These are phyloP conservation scores for Myopa testacea DNA, from an alignment of 2,888 invertebrate genomes.

Conservation along the genomic window DNA sequence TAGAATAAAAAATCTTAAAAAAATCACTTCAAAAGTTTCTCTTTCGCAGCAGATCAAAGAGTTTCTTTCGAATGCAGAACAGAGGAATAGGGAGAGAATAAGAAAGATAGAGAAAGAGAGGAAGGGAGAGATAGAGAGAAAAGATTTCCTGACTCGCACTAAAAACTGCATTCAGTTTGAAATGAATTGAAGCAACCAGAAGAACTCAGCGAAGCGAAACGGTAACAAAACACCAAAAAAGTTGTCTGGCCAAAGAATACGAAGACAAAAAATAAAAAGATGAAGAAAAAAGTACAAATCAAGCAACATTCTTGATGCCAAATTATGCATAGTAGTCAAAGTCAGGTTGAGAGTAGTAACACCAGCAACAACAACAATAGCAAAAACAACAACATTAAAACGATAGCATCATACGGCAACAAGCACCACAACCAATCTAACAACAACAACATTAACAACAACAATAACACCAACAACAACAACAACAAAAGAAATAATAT, in stretches of 20 bases:
- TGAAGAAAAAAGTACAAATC: conserved; percentile 20
- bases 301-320: conserved; percentile 28
- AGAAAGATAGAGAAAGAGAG: background rate
- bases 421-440: background rate
- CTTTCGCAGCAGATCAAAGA: no score
- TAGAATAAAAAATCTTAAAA: no score
- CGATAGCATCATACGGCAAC: background rate
- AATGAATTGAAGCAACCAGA: conserved; percentile 12
- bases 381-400: conserved; percentile 4
- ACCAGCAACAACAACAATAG: background rate
- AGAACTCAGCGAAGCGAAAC: conserved; percentile 32
- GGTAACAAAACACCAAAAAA: conserved; percentile 21
- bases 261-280: conserved; percentile 18
- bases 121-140: background rate
- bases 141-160: background rate
- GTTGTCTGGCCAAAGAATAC: background rate
- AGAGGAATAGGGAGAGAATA: no score
- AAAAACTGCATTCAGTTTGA: conserved; percentile 25
- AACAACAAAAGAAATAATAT: conserved; percentile 4
- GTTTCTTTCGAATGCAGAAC: no score
- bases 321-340: background rate
- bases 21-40: no score
- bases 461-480: background rate
- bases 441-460: background rate
- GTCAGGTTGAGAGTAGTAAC: conserved; percentile 1